Percentiles rank a stretch among this genome's conserved stretches.
These are phyloP conservation scores for Numenius arquata DNA, from an alignment of 2,113 vertebrate genomes.

Conservation along the genomic window DNA sequence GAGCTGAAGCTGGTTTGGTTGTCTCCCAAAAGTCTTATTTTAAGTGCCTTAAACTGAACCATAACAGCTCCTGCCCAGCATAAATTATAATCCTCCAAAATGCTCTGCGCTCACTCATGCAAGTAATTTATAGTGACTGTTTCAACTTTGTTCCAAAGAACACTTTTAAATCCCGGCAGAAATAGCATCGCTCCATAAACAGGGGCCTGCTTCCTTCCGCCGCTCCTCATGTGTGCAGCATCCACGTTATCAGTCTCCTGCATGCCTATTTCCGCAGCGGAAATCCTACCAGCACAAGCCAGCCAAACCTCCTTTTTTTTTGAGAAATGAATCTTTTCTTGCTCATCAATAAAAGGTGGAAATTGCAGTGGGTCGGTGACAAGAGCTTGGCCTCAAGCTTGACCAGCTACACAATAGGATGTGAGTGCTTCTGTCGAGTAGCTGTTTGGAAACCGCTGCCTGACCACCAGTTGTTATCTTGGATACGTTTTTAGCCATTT, in stretches of 20 bases:
- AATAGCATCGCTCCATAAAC: conserved; percentile 9
- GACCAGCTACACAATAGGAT: conserved; percentile 55
- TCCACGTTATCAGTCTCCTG: not conserved
- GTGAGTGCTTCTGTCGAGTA: conserved; percentile 42
- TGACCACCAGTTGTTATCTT: conserved; percentile 57
- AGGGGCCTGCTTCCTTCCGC: conserved; percentile 33
- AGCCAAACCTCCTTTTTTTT: not conserved
- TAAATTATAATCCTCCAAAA: conserved; percentile 53
- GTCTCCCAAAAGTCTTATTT: conserved; percentile 44
- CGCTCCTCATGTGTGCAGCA: not conserved
- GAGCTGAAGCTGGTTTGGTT: conserved; percentile 41
- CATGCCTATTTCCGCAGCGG: not conserved
- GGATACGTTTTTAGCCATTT: conserved; percentile 55
- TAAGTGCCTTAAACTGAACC: conserved; percentile 21
- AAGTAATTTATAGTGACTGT: conserved; percentile 41
- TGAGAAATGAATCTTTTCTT: not conserved
- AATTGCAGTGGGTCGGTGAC: conserved; percentile 39
- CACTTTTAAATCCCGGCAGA: not conserved
- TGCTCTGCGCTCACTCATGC: not conserved
- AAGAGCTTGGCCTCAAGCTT: conserved; percentile 36
- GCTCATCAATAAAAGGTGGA: not conserved
- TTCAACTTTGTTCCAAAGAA: not conserved
- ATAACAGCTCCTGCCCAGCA: conserved; percentile 35
- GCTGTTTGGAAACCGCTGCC: conserved; percentile 54
- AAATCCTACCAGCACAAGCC: not conserved